Percentiles rank a stretch among this genome's conserved stretches.
These are phyloP conservation scores for Oxytorus armatus DNA, from an alignment of 2,888 invertebrate genomes.

Conservation along the genomic window DNA sequence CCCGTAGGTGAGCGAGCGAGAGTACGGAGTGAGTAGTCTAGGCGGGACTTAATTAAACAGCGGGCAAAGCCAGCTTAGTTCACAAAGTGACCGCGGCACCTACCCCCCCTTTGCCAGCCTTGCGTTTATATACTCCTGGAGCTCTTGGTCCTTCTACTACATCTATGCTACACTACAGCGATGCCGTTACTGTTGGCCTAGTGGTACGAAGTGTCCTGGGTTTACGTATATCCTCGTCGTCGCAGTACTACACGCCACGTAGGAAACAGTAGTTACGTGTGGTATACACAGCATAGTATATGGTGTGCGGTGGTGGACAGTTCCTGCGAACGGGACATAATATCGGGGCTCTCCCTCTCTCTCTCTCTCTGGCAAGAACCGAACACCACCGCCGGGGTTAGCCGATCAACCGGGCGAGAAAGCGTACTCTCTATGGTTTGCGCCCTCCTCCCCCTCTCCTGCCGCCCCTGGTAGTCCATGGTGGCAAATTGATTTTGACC, in stretches of 20 bases:
- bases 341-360: conserved; percentile 65
- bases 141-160: conserved; percentile 27
- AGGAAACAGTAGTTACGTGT: conserved; percentile 49
- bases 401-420: conserved; percentile 69
- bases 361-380: conserved; percentile 66
- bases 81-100: conserved; percentile 84
- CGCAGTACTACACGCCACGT: conserved; percentile 44
- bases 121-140: conserved; percentile 43
- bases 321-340: conserved; percentile 65
- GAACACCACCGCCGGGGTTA: conserved; percentile 69
- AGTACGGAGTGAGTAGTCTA: conserved; percentile 80
- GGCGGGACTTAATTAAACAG: conserved; percentile 84
- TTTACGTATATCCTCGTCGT: conserved; percentile 49
- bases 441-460: conserved; percentile 42
- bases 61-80: conserved; percentile 83
- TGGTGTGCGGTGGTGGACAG: conserved; percentile 29
- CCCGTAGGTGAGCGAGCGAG: conserved; percentile 69
- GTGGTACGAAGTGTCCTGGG: conserved; percentile 17
- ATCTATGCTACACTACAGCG: conserved; percentile 21
- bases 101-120: conserved; percentile 69
- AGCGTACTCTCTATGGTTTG: conserved; percentile 57
- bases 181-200: conserved; percentile 46
- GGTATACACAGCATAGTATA: conserved; percentile 36
- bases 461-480: conserved; percentile 51
- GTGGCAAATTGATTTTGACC: conserved; percentile 69